Base-by-base conservation (phyloP, 2,797 vertebrate species). In the Girardinus metallicus region DNA sequence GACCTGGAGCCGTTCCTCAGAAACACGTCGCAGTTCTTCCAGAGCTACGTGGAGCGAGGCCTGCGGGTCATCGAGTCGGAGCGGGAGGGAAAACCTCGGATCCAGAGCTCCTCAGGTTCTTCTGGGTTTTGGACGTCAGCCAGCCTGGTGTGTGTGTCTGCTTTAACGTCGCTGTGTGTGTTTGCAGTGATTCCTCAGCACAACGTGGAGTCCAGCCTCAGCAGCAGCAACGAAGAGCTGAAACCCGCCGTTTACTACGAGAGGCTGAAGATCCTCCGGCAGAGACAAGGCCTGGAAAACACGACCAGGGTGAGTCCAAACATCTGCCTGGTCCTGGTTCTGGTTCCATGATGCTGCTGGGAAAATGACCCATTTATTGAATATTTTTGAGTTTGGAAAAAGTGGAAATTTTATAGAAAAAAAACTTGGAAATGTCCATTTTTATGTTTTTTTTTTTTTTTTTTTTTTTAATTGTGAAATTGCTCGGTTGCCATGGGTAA, bases 1-100 rank as follows among this genome's bases (percentile, higher is more conserved):
- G 98, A 99, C 85, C 95, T 99, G 57, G 98, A 99, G 85, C 98
- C 98, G 1, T 99, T 99, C 96, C 94, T 99, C 79, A 98, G 97
- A 89, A 99, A 98, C 89, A 97, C 98, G 0, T 99, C 98, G 0
- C 98, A 98, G 93, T 98, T 99, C 94, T 99, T 99, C 94, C 98
- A 99, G 94, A 99, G 97, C 93, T 99, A 99, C 11, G 98, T 99
- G 85, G 99, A 99, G 94, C 95, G 97, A 91, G 98, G 99, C n/a
- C 97, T 99, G 41, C 96, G 97, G 5, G 93, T 99, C 88, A 99
- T 99, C 44, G 98, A 99, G 93, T 98, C 97, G 0, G 99, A 99
- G 85, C 94, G 97, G 43, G 98, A 99, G 86, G 97, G 97, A 57
- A 99, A 99, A 87, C 92, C 96, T 73, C 95, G 97, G 39, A 96